Evolutionary conservation across 2,888 invertebrate species (phyloP), one percentile per base, ranked within the genome.

Genomic region (Nipponacmea schrenckii): DNA sequence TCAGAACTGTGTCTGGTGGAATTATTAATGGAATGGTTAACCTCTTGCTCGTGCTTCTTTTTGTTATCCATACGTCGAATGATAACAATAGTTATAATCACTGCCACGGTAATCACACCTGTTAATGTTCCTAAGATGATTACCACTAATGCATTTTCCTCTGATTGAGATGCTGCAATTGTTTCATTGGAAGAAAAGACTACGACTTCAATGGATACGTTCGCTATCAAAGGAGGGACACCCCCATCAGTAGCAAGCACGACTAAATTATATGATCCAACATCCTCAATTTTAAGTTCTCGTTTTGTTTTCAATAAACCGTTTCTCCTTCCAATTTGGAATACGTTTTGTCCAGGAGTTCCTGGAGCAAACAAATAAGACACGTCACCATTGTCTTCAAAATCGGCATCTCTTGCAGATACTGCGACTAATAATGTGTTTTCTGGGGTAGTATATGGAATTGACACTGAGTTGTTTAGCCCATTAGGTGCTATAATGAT

Each of bases 401-500:
- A 74, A 71, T 83, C 81, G 45, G 67, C 72, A 71, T 80, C 81
- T 27, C 73, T 75, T 7, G 81, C 80, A 56, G 56, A 24, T 64
- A 76, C 69, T 56, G 80, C 72, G 24, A 72, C 72, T 15, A 80
- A 73, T 24, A 80, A 75, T 2, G 74, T 72, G 20, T 79, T 74
- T 3, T 79, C 78, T 39, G 76, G 77, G 27, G 74, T 76, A 68
- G 79, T 77, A 69, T 77, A 75, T 14, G 79, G 76, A 64, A 81
- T 74, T 27, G 78, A 74, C 31, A 81, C 73, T 8, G 80, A 79
- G 27, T 79, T 79, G 77, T 83, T 82, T 62, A 73, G 72, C 17
- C 71, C 77, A 64, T 73, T 74, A 10, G 83, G 82, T 56, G 79
- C 80, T 27, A 79, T 74, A 73, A 85, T 83, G 24, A 73, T 64